Evolutionary conservation across 2,113 vertebrate genomes (phyloP).

Genomic region (Pterocles burchelli): DNA sequence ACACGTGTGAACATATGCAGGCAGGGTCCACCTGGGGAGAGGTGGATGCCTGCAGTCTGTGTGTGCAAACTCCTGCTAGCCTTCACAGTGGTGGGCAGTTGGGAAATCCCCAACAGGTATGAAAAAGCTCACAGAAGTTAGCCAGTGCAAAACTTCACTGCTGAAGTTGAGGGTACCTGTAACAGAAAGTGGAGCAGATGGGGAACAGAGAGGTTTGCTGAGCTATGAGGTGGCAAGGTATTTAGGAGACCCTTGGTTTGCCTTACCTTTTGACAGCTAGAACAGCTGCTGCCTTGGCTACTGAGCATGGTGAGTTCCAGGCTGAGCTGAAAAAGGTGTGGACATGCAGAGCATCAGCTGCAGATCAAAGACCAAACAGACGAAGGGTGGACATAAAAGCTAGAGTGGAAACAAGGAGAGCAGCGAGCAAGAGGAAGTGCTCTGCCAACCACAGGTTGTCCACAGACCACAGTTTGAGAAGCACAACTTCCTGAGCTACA

Average conservation of each 20-base stretch:
- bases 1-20: accelerated
- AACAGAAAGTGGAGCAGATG: neutral
- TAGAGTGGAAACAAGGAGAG: neutral
- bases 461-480: constrained; percentile 16
- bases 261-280: neutral
- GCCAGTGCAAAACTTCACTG: neutral
- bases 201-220: neutral
- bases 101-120: neutral
- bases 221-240: neutral
- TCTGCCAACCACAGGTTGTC: constrained; percentile 42
- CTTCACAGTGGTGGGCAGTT: neutral
- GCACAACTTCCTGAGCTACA: constrained; percentile 3
- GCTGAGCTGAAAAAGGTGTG: neutral
- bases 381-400: neutral
- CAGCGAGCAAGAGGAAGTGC: constrained; percentile 43
- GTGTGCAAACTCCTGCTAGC: neutral
- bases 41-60: neutral
- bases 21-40: neutral
- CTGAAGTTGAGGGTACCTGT: neutral
- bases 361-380: neutral
- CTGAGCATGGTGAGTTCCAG: neutral
- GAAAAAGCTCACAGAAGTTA: neutral
- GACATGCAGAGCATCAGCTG: accelerated
- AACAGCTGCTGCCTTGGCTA: neutral
- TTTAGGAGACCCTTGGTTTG: neutral